Percentiles rank a stretch among this genome's conserved stretches.
Evolutionary conservation across 2,113 vertebrate species (phyloP).

Genomic region (Trichomycterus rosablanca): DNA sequence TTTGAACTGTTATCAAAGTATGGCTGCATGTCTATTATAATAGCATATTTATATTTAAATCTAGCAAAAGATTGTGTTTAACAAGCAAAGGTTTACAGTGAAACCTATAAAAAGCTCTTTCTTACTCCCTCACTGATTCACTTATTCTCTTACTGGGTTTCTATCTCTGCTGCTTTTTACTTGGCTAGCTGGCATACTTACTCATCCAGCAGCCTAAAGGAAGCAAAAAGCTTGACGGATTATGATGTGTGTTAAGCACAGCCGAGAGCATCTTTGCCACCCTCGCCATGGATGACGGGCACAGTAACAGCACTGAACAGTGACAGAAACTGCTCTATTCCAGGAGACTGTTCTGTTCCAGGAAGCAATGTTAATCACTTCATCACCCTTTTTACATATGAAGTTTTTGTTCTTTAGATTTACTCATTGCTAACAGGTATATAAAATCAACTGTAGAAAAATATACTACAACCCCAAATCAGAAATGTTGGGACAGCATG

Average conservation of each 20-base stretch:
- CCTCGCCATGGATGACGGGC: conserved; percentile 29
- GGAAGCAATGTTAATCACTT: too few species aligned
- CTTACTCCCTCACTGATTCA: too few species aligned
- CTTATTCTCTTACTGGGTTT: conserved; percentile 23
- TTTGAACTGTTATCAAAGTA: too few species aligned
- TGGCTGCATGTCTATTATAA: too few species aligned
- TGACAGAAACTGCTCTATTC: conserved; percentile 48
- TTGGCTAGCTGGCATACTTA: conserved; percentile 40
- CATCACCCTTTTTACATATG: too few species aligned
- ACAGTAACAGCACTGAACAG: conserved; percentile 35
- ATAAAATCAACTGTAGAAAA: too few species aligned
- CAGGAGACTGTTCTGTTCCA: conserved; percentile 33
- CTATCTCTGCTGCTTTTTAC: conserved; percentile 26
- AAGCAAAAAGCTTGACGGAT: conserved; percentile 35
- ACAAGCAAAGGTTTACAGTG: conserved; percentile 2
- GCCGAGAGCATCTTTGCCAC: conserved; percentile 24
- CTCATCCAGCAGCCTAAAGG: conserved; percentile 33
- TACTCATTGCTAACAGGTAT: too few species aligned
- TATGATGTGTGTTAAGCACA: conserved; percentile 44
- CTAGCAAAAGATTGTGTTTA: not conserved
- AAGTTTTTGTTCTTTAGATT: too few species aligned
- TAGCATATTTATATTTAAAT: too few species aligned
- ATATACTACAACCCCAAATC: too few species aligned
- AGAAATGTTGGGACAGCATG: too few species aligned
- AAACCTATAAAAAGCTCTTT: not conserved